Percentiles rank a stretch among this genome's conserved stretches.
phyloP scores from a whole-genome alignment of 2,113 vertebrate species.

The Meleagris gallopavo region DNA sequence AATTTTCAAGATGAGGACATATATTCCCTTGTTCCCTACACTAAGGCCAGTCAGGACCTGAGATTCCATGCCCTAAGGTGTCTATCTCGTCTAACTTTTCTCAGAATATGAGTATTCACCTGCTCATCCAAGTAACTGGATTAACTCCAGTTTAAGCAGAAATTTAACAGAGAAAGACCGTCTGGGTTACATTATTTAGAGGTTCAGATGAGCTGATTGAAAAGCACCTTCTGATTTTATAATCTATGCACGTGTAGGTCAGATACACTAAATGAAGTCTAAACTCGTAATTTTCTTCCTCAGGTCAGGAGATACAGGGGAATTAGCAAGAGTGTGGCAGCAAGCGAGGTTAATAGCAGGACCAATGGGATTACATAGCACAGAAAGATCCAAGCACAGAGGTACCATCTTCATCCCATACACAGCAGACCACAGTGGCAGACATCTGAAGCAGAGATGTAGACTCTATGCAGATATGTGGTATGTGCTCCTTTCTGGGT shows the following conservation, averaged over 20 bases:
- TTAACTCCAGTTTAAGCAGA: not conserved
- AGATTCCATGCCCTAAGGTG: not conserved
- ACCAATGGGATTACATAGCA: not conserved
- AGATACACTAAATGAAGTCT: not conserved
- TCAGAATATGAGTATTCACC: not conserved
- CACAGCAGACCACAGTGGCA: not conserved
- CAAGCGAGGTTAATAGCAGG: not conserved
- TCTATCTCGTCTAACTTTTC: not conserved
- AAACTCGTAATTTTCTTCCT: not conserved
- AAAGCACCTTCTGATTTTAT: not conserved
- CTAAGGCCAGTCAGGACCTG: not conserved
- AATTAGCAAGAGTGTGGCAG: not conserved
- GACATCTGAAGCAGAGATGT: not conserved
- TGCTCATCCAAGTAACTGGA: not conserved
- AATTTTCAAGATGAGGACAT: not conserved
- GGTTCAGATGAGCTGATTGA: not conserved
- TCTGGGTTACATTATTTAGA: not conserved
- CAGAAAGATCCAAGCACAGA: not conserved
- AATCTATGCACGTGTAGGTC: not conserved
- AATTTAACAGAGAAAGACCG: not conserved
- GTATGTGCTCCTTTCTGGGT: rapidly evolving
- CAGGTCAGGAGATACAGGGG: not conserved
- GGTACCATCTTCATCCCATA: not conserved
- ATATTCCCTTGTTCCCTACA: not conserved
- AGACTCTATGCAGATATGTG: not conserved